A percentile compares a stretch with the other conserved stretches of the same genome.
These are phyloP conservation scores for Linnaemya vulpina DNA, from an alignment of 2,888 invertebrate genomes.

Conservation along the genomic window DNA sequence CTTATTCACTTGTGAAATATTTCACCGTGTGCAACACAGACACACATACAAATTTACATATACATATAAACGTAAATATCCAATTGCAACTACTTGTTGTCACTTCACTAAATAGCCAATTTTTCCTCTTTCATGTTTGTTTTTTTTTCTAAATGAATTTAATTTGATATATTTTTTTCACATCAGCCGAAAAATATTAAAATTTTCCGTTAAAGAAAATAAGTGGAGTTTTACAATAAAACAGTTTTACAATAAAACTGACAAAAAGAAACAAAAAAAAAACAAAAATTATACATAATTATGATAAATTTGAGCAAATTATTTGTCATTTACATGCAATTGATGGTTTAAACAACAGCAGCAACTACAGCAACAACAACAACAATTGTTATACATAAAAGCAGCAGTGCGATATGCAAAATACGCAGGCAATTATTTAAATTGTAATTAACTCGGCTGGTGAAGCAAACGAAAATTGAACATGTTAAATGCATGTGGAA, in stretches of 20 bases:
- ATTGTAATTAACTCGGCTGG: conserved; percentile 70
- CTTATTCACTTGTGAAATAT: too few relatives aligned
- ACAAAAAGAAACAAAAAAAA: neutral
- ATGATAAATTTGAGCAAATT: conserved; percentile 61
- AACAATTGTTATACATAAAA: neutral
- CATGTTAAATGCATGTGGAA: neutral
- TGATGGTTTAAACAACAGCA: conserved; percentile 32
- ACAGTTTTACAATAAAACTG: neutral
- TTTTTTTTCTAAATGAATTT: conserved; percentile 38
- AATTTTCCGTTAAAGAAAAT: neutral
- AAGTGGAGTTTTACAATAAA: neutral
- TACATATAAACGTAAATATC: neutral
- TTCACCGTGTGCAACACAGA: too few relatives aligned
- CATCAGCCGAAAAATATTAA: conserved; percentile 1
- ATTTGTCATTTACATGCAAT: conserved; percentile 69
- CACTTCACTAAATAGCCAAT: conserved; percentile 4
- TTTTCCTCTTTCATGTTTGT: too few relatives aligned
- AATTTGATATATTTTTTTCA: neutral
- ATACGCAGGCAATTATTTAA: conserved; percentile 71
- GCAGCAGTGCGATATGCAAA: conserved; percentile 39
- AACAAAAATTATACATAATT: conserved; percentile 32
- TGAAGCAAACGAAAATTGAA: conserved; percentile 41
- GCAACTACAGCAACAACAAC: conserved; percentile 18
- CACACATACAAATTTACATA: too few relatives aligned
- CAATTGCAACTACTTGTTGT: neutral